Conservation (phyloP, 1,140 invertebrate species). For the Anthonomus grandis region DNA sequence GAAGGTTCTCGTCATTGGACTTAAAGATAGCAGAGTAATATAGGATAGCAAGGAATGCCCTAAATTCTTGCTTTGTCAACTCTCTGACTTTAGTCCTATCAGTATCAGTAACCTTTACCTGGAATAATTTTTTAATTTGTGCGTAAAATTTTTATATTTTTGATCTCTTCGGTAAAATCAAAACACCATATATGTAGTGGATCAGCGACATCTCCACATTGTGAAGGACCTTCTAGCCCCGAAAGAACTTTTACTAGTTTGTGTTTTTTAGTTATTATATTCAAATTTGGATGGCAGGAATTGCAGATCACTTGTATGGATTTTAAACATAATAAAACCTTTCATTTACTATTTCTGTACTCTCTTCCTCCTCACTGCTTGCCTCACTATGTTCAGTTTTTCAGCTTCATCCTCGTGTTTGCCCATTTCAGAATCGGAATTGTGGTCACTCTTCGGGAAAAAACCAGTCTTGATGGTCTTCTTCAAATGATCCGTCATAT, state of each 20-base stretch:
- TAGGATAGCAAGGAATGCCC: slow-evolving; percentile 12
- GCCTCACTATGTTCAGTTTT: neutral
- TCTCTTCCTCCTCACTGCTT: neutral
- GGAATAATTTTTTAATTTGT: slow-evolving; percentile 6
- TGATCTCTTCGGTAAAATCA: neutral
- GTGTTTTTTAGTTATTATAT: slow-evolving; percentile 4
- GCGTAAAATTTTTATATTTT: neutral
- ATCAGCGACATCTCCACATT: slow-evolving; percentile 3
- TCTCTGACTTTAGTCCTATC: neutral
- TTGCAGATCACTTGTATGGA: slow-evolving; percentile 1
- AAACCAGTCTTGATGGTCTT: neutral
- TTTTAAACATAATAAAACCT: neutral
- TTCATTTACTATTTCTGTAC: neutral
- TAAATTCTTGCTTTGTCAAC: slow-evolving; percentile 2
- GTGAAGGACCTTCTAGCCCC: neutral
- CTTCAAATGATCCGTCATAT: neutral
- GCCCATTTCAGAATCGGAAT: neutral
- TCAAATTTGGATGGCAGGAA: neutral
- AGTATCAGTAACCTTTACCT: neutral
- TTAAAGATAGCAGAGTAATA: slow-evolving; percentile 9
- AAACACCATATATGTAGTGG: slow-evolving; percentile 2
- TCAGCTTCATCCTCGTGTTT: neutral
- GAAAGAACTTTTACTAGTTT: neutral
- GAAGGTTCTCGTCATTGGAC: slow-evolving; percentile 2
- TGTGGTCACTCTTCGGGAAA: neutral